Conservation (phyloP, 1,140 invertebrate species). For the Ceratina australensis region DNA sequence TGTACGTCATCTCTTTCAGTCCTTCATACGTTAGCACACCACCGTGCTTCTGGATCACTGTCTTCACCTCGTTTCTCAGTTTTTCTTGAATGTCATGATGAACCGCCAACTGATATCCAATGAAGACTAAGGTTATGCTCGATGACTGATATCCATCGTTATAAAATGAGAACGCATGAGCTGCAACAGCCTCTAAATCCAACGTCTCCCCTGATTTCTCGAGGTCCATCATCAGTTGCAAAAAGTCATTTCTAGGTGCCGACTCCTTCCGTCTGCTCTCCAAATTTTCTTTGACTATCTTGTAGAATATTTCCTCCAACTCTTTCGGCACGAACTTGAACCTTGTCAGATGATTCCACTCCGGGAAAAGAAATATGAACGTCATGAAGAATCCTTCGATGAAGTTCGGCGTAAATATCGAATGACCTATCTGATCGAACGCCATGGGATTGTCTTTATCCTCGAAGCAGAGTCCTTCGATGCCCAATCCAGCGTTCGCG, state of each 20-base stretch:
- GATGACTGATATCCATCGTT: conserved; percentile 56
- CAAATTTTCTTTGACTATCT: conserved; percentile 36
- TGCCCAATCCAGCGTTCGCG: conserved; percentile 75
- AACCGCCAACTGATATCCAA: conserved; percentile 30
- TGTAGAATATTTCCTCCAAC: conserved; percentile 46
- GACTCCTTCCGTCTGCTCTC: conserved; percentile 20
- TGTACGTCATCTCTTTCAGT: conserved; percentile 59
- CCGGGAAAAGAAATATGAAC: conserved; percentile 30
- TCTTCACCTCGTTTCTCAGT: conserved; percentile 44
- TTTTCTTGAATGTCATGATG: conserved; percentile 53
- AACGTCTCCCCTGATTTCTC: conserved; percentile 52
- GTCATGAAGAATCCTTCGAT: conserved; percentile 8
- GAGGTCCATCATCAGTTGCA: conserved; percentile 59
- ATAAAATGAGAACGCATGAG: conserved; percentile 56
- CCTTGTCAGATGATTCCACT: background rate
- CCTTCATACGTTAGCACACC: conserved; percentile 53
- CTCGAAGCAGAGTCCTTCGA: conserved; percentile 59
- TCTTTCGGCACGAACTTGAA: conserved; percentile 27
- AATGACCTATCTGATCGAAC: conserved; percentile 53
- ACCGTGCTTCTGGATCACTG: conserved; percentile 33
- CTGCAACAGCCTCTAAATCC: background rate
- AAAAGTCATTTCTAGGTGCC: conserved; percentile 55
- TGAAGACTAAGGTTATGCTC: conserved; percentile 21
- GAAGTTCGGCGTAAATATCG: conserved; percentile 45
- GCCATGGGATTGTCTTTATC: conserved; percentile 19